Evolutionary conservation across 1,140 invertebrate genomes (phyloP), one percentile per base, ranked within the genome.

Genomic region (Eriosoma lanigerum): DNA sequence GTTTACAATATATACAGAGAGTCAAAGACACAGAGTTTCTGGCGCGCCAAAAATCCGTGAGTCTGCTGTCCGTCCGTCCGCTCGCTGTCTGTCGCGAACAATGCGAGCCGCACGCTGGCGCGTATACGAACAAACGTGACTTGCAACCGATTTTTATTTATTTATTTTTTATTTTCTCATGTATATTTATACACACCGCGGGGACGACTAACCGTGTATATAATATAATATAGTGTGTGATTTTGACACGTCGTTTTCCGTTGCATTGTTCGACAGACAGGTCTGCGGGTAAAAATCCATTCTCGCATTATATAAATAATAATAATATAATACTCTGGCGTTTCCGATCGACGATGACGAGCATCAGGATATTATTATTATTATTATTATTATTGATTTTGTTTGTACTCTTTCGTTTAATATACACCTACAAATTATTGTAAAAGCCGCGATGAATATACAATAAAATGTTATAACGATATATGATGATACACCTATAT

Each of bases 201-300:
- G 64, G 64, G 64, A 68, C 38, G 32, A 32, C 29, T 5, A 38
- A 38, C 32, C 32, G 32, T 4, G 32, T 38, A 8, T 38, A 38
- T 38, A 38, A 8, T 38, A n/a, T 17, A 26, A n/a, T 10, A 13
- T 24, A 44, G 52, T 5, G 73, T 46, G 73, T 76, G 73, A 76
- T 76, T 76, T 76, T 76, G 73, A 76, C 73, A 76, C 73, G 73
- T 76, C 73, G 73, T 76, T 76, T 76, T 76, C 73, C 73, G 46
- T 60, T 60, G 73, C 32, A 76, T 76, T 76, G 73, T 76, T 60
- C 21, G 38, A 54, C n/a, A n/a, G 72, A 76, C 73, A 19, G 32
- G 73, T 58, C 52, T 54, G 72, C 32, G 73, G 56, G 58, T 26
- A 46, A 58, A 60, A 60, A 76, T 76, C 73, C 54, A 32, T 60